A percentile compares a stretch with the other conserved stretches of the same genome.
Conservation (phyloP, 2,797 vertebrate genomes). For the Manis pentadactyla region DNA sequence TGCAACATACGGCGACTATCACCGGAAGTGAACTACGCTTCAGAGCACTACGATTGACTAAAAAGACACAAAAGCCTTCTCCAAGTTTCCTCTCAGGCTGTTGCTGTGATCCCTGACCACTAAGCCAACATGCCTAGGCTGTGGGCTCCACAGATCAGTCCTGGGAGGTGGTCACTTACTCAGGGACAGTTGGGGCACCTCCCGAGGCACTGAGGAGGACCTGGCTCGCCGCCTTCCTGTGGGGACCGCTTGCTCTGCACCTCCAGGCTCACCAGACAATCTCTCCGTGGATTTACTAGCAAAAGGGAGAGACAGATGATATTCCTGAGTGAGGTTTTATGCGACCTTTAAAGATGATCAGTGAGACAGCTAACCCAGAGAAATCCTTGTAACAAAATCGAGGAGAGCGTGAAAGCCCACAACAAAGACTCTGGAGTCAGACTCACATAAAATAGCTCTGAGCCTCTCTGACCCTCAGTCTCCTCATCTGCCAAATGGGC, state of each 20-base stretch:
- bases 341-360: background rate
- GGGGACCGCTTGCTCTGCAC: background rate
- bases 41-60: background rate
- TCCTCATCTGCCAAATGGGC: background rate
- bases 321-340: background rate
- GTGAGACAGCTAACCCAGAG: background rate
- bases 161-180: conserved; percentile 83
- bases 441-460: background rate
- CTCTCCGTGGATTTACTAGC: conserved; percentile 75
- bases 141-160: background rate
- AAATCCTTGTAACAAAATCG: background rate
- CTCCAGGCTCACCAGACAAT: background rate
- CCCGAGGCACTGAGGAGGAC: conserved; percentile 81
- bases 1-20: accelerated
- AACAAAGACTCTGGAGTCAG: background rate
- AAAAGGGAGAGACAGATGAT: background rate
- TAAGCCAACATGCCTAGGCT: accelerated
- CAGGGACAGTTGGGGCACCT: conserved; percentile 62
- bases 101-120: background rate
- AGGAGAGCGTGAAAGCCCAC: background rate
- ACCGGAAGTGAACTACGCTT: accelerated
- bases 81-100: accelerated
- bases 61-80: background rate
- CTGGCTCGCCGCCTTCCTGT: conserved; percentile 45
- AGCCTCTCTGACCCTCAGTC: background rate